Base-by-base conservation (phyloP, 2,888 invertebrate genomes). In the Cryptosula pallasiana region DNA sequence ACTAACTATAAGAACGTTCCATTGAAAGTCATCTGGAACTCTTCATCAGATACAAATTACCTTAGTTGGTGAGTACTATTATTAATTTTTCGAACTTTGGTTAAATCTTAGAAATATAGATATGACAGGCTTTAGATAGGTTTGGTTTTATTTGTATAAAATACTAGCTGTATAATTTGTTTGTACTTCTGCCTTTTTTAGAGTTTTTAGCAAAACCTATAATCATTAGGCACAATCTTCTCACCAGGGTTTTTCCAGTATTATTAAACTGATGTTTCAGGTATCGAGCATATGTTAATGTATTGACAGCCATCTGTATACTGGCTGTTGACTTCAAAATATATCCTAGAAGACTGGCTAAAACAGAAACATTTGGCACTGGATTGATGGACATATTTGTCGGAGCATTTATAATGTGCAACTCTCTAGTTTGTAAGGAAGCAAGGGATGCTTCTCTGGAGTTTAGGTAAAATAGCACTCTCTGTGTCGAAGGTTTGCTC, bases 321-420 rank as follows among this genome's bases (percentile, higher is more conserved):
- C 86, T 98, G 73, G 98, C 94, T 0, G 95, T 99, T 0, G 99
- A 99, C 85, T 99, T 99, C 82, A 86, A 86, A 69, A 87, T 90
- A 71, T 98, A 95, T 82, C 96, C 97, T 0, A 86, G 91, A 69
- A 86, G 90, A 77, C 91, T 93, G 83, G 92, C 92, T 0, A 99
- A 99, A 86, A 94, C 94, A 0, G 92, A 92, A 80, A 88, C 85
- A 0, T 93, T 88, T 86, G 96, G 97, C 0, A 93, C 81, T 83
- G 83, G 86, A 5, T 73, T 95, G 34, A 99, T 99, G 99, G 99
- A 99, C 82, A 89, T 92, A 13, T 98, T 98, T 13, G 96, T 97
- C 1, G 96, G 95, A 0, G 84, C 92, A 25, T 98, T 92, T 86
- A 54, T 70, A 35, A 54, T 70, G 36, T 54, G 70, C 45, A 70